Percentiles rank a stretch among this genome's conserved stretches.
Evolutionary conservation across 2,113 vertebrate genomes (phyloP).

Genomic region (Phrynocephalus versicolor): DNA sequence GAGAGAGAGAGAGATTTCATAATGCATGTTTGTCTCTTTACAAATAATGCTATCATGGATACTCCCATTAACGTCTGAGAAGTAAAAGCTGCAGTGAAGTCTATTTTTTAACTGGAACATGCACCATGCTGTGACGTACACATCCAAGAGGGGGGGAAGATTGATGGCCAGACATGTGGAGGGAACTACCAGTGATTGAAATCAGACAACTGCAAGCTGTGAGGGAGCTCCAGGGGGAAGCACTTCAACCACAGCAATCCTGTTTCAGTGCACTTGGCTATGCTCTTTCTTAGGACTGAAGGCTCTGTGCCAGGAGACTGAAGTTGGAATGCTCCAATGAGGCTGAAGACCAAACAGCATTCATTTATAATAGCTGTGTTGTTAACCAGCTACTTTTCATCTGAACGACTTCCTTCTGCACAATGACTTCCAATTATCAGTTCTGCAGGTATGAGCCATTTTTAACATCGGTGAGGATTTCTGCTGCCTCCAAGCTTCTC

Average conservation of each 20-base stretch:
- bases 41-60: slow-evolving; percentile 77
- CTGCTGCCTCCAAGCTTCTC: no score
- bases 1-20: slow-evolving; percentile 61
- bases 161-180: slow-evolving; percentile 84
- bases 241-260: slow-evolving; percentile 75
- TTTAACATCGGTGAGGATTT: slow-evolving; percentile 34
- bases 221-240: slow-evolving; percentile 76
- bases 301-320: slow-evolving; percentile 53
- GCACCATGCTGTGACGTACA: slow-evolving; percentile 76
- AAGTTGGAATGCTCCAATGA: slow-evolving; percentile 17
- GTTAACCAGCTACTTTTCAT: slow-evolving; percentile 49
- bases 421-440: slow-evolving; percentile 39
- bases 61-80: slow-evolving; percentile 71
- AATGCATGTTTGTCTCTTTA: slow-evolving; percentile 75
- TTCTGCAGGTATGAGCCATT: slow-evolving; percentile 30
- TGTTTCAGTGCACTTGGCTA: slow-evolving; percentile 64
- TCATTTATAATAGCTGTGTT: slow-evolving; percentile 26
- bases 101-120: slow-evolving; percentile 81
- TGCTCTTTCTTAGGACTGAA: slow-evolving; percentile 63
- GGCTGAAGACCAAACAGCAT: slow-evolving; percentile 40
- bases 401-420: slow-evolving; percentile 57
- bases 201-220: slow-evolving; percentile 84
- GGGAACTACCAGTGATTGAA: slow-evolving; percentile 82
- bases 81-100: slow-evolving; percentile 55
- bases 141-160: slow-evolving; percentile 76